A percentile compares a stretch with the other conserved stretches of the same genome.
Evolutionary conservation across 2,797 vertebrate species (phyloP).

Genomic region (Acanthurus tractus): DNA sequence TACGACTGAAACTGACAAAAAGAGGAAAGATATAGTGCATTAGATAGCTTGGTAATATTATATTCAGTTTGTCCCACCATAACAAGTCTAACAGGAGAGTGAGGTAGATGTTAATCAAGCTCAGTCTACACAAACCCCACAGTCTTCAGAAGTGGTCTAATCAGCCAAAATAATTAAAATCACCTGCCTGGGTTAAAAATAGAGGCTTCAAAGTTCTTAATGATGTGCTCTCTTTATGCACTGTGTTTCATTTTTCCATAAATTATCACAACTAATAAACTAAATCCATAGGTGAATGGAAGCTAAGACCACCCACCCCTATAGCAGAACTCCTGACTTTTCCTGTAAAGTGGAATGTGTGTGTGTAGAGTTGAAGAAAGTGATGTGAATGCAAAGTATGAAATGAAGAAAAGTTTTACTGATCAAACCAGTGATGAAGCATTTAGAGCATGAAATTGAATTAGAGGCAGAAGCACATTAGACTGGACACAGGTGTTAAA

Average conservation of each 20-base stretch:
- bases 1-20: not conserved
- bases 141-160: not conserved
- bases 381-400: not conserved
- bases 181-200: not conserved
- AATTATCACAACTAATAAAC: constrained; percentile 9
- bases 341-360: not conserved
- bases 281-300: not conserved
- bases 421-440: constrained; percentile 29
- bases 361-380: not conserved
- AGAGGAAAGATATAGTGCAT: not conserved
- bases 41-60: not conserved
- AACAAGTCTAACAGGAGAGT: not conserved
- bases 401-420: constrained; percentile 4
- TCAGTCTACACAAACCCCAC: not conserved
- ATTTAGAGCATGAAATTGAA: constrained; percentile 58
- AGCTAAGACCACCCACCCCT: not conserved
- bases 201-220: constrained; percentile 2
- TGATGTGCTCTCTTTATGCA: not conserved
- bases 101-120: constrained; percentile 10
- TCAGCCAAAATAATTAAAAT: not conserved
- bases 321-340: not conserved
- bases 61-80: not conserved
- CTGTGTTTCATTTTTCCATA: not conserved
- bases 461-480: constrained; percentile 29
- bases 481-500: constrained; percentile 61